Conservation (phyloP, 2,113 vertebrate genomes). For the Amphiprion percula region DNA sequence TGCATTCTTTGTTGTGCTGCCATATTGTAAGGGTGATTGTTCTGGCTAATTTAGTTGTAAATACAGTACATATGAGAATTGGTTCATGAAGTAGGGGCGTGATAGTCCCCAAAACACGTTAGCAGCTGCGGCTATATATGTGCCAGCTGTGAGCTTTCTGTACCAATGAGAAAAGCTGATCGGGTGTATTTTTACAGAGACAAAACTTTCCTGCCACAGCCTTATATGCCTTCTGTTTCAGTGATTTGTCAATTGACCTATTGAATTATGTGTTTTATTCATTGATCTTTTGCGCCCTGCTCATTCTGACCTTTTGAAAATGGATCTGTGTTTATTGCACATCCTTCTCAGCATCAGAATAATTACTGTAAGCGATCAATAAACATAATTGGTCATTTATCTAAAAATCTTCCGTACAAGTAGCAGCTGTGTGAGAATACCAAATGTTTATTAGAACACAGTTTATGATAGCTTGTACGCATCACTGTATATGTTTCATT, state of each 20-base stretch:
- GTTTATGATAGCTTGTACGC: constrained; percentile 10
- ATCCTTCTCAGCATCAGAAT: constrained; percentile 20
- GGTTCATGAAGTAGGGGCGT: neutral
- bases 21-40: no score
- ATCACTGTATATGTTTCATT: constrained; percentile 17
- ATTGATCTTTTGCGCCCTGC: neutral
- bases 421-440: neutral
- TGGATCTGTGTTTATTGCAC: neutral
- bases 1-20: no score
- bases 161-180: neutral
- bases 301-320: constrained; percentile 31
- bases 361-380: neutral
- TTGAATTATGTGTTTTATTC: constrained; percentile 3
- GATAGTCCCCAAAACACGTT: neutral
- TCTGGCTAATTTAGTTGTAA: no score
- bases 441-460: constrained; percentile 1
- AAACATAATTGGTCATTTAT: neutral
- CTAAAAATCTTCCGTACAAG: neutral
- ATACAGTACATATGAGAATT: no score
- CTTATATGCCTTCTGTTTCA: constrained; percentile 9
- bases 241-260: neutral
- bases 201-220: neutral
- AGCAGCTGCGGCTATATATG: neutral
- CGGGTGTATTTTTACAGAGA: neutral
- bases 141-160: no score